Evolutionary conservation across 2,888 invertebrate genomes (phyloP).

Genomic region (Volucella inflata): DNA sequence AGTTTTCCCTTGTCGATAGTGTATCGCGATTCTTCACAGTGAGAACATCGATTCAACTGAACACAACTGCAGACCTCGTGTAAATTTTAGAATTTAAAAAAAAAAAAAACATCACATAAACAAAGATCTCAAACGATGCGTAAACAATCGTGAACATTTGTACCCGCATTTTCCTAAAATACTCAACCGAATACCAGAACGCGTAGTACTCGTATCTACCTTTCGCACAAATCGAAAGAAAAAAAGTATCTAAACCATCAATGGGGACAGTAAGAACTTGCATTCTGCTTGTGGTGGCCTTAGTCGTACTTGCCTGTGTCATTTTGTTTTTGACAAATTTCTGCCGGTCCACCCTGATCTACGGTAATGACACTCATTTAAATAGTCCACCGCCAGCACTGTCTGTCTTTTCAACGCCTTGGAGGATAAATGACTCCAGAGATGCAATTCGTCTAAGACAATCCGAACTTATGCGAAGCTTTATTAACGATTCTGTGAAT

Average conservation of each 20-base stretch:
- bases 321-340: slow-evolving; percentile 34
- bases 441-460: slow-evolving; percentile 38
- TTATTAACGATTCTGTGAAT: slow-evolving; percentile 59
- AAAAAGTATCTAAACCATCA: slow-evolving; percentile 16
- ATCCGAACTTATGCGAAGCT: slow-evolving; percentile 50
- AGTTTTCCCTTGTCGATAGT: slow-evolving; percentile 45
- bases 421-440: slow-evolving; percentile 26
- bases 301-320: slow-evolving; percentile 4
- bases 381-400: background rate
- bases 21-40: slow-evolving; percentile 36
- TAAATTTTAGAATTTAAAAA: slow-evolving; percentile 7
- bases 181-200: background rate
- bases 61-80: background rate
- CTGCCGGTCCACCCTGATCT: slow-evolving; percentile 1
- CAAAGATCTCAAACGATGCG: slow-evolving; percentile 23
- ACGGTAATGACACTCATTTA: background rate
- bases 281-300: slow-evolving; percentile 14
- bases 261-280: slow-evolving; percentile 17
- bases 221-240: background rate
- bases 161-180: slow-evolving; percentile 22
- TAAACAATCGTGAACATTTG: background rate
- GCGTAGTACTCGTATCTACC: background rate
- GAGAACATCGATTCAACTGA: slow-evolving; percentile 26
- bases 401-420: slow-evolving; percentile 16
- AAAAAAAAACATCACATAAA: background rate